Conservation (phyloP, 2,888 invertebrate species). For the Watsonalla binaria region DNA sequence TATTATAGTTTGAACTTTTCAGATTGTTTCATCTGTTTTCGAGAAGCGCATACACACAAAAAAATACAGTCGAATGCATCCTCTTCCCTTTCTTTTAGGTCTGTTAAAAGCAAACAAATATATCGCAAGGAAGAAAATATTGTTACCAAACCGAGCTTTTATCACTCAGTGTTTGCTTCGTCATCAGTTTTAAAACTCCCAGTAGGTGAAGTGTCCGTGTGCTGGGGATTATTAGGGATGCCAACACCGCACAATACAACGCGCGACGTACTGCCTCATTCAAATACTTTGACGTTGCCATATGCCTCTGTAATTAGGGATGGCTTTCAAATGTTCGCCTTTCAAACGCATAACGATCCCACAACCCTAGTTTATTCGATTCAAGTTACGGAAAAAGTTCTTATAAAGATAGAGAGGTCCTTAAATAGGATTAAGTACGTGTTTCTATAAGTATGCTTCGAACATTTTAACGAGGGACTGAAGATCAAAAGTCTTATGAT, state of each 20-base stretch:
- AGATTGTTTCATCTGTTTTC: no score
- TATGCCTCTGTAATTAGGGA: constrained; percentile 24
- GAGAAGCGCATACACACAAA: no score
- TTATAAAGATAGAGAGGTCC: neutral
- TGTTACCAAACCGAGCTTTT: neutral
- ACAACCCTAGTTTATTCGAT: neutral
- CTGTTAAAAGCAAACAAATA: no score
- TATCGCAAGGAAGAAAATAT: no score
- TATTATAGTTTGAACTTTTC: no score
- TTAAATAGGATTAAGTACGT: no score
- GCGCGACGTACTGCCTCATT: constrained; percentile 16
- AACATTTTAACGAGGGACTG: no score
- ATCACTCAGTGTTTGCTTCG: neutral
- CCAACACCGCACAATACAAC: constrained; percentile 16
- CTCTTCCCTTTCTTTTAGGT: no score
- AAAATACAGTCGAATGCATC: no score
- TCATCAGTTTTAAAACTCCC: neutral
- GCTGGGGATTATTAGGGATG: constrained; percentile 15
- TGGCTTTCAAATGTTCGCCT: constrained; percentile 18
- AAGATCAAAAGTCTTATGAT: no score
- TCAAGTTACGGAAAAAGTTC: neutral
- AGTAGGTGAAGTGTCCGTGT: constrained; percentile 4
- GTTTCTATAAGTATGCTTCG: no score
- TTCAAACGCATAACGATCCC: constrained; percentile 2
- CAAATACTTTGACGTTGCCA: constrained; percentile 19